Percentiles rank a stretch among this genome's conserved stretches.
These are phyloP conservation scores for Tangara arthus DNA, from an alignment of 2,797 vertebrate species.

Conservation along the genomic window DNA sequence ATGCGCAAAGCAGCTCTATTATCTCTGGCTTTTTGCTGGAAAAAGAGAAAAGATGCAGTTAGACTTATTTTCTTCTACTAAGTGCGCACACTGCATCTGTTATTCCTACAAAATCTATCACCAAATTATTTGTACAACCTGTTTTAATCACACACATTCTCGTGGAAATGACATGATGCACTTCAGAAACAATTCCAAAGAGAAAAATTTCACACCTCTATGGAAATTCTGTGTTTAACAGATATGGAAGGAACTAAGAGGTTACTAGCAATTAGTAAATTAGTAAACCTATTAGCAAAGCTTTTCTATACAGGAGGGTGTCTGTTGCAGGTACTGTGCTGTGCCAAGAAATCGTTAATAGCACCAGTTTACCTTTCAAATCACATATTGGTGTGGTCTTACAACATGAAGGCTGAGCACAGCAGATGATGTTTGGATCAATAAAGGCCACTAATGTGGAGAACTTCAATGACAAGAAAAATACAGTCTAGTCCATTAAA, in stretches of 20 bases:
- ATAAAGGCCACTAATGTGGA: slow-evolving; percentile 46
- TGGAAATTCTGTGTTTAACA: background rate
- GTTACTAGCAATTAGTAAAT: background rate
- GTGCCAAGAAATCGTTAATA: background rate
- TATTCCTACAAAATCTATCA: background rate
- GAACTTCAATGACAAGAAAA: slow-evolving; percentile 58
- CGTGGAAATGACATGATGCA: background rate
- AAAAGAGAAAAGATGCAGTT: slow-evolving; percentile 37
- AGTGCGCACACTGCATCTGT: background rate
- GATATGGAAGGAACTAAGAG: background rate
- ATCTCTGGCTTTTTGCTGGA: slow-evolving; percentile 98
- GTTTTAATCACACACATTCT: background rate
- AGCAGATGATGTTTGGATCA: slow-evolving; percentile 38
- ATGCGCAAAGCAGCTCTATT: slow-evolving; percentile 97
- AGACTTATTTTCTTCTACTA: background rate
- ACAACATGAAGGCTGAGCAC: background rate
- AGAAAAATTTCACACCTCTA: background rate
- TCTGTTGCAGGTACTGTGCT: background rate
- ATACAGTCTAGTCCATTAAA: slow-evolving; percentile 49
- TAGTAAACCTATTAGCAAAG: background rate
- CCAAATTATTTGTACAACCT: background rate
- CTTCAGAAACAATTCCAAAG: background rate
- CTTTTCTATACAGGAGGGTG: background rate
- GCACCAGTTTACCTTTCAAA: background rate
- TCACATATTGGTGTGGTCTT: background rate